Percentiles rank a stretch among this genome's conserved stretches.
Evolutionary conservation across 2,888 invertebrate genomes (phyloP).

Genomic region (Cistogaster globosa): DNA sequence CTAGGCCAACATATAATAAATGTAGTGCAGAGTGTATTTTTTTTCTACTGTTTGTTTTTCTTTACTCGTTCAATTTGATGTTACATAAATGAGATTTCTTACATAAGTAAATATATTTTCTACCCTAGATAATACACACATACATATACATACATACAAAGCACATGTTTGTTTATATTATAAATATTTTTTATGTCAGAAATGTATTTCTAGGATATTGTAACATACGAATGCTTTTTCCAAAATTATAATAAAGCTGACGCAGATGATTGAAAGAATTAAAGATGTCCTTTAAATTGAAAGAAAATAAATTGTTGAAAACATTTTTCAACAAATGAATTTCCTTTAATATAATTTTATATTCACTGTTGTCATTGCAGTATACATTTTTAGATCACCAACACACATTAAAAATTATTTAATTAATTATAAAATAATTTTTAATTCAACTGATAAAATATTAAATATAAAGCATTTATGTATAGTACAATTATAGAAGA

Average conservation of each 20-base stretch:
- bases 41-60: neutral
- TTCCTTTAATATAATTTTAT: too few species aligned
- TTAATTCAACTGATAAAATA: too few species aligned
- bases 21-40: slow-evolving; percentile 15
- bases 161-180: neutral
- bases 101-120: slow-evolving; percentile 58
- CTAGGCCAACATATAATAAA: slow-evolving; percentile 68
- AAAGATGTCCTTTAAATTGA: slow-evolving; percentile 7
- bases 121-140: slow-evolving; percentile 42
- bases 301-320: neutral
- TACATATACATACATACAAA: slow-evolving; percentile 11
- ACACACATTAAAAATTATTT: too few species aligned
- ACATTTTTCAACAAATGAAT: too few species aligned
- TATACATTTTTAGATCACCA: too few species aligned
- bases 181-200: slow-evolving; percentile 35
- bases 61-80: slow-evolving; percentile 40
- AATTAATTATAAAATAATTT: too few species aligned
- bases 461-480: too few species aligned
- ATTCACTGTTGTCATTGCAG: too few species aligned
- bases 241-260: neutral
- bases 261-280: slow-evolving; percentile 22
- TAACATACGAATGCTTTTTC: slow-evolving; percentile 15
- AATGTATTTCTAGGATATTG: slow-evolving; percentile 39
- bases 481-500: too few species aligned
- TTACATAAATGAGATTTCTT: slow-evolving; percentile 66